phyloP scores from a whole-genome alignment of 2,888 invertebrate species.

The Tetheella fluctuosa region DNA sequence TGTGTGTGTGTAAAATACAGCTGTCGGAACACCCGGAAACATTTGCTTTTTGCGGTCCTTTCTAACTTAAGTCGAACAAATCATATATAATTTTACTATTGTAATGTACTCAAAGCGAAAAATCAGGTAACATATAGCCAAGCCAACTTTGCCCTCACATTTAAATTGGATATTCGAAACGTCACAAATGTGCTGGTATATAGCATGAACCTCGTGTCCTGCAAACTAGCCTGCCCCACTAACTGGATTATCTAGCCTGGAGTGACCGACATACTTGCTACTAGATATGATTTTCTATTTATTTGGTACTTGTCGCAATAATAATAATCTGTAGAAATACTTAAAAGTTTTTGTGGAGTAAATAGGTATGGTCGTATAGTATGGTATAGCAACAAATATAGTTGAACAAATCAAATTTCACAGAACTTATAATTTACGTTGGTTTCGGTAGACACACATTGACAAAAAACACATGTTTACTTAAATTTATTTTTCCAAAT shows the following conservation, averaged over 20 bases:
- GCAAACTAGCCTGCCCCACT: constrained; percentile 56
- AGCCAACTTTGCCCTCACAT: constrained; percentile 30
- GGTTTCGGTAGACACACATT: too few relatives aligned
- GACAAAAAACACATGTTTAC: too few relatives aligned
- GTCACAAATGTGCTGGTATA: constrained; percentile 46
- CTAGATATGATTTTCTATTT: constrained; percentile 36
- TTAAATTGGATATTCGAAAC: constrained; percentile 53
- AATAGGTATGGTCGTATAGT: too few relatives aligned
- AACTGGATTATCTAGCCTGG: constrained; percentile 61
- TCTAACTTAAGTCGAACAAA: neutral
- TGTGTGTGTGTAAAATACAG: too few relatives aligned
- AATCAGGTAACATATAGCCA: constrained; percentile 22
- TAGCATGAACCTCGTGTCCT: constrained; percentile 59
- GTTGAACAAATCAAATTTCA: too few relatives aligned
- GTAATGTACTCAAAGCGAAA: constrained; percentile 12
- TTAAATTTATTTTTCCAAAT: too few relatives aligned
- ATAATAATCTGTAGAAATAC: neutral
- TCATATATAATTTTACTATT: neutral
- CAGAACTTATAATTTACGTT: too few relatives aligned
- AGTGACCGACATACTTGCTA: constrained; percentile 20
- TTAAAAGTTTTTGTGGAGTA: too few relatives aligned
- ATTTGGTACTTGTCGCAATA: neutral
- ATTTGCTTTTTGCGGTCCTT: neutral
- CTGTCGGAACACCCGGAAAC: too few relatives aligned
- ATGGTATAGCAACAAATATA: too few relatives aligned